Base-by-base conservation (phyloP, 92 coral and sea anemone genomes). In the Galaxea fascicularis region DNA sequence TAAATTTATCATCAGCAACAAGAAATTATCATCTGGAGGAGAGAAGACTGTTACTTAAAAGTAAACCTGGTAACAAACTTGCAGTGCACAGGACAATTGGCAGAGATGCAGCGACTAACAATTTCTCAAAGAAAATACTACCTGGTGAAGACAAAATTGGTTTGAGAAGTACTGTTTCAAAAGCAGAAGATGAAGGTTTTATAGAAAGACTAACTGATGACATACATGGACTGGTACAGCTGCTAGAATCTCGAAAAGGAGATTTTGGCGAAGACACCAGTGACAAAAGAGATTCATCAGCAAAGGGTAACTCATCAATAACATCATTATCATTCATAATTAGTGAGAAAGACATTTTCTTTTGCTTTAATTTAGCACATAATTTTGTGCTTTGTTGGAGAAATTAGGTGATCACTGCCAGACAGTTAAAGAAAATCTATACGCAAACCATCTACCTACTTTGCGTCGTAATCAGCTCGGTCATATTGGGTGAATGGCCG, bases 181-280 rank as follows among this genome's bases (percentile, higher is more conserved):
- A 58, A 58, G 21, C 7, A 17, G 8, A 67, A 21, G 66, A 57
- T 12, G 68, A 4, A 1, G 10, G 21, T 2, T 31, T 46, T 14
- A n/a, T 35, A 29, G 30, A 14, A n/a, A 13, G 80, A 66, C 67
- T 76, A 4, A 74, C 47, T 18, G 28, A 30, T 22, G 65, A 53
- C 64, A 22, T 74, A 28, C 39, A 74, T 47, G 16, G 56, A 41
- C 76, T 71, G 3, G 26, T 47, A n/a, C 26, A 45, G 31, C 57
- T 71, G 35, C 27, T 54, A 0, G 54, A 74, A 31, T 53, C 79
- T 20, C 60, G 79, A 21, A 31, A 29, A 54, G 79, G 28, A 35
- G n/a, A 68, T 20, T 30, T n/a, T 4, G 80, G 5, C 12, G 67
- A 30, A 21, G 35, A 76, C 14, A 6, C 31, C 54, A 35, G 80